phyloP scores from a whole-genome alignment of 2,797 vertebrate genomes.

The Tinamus major region DNA sequence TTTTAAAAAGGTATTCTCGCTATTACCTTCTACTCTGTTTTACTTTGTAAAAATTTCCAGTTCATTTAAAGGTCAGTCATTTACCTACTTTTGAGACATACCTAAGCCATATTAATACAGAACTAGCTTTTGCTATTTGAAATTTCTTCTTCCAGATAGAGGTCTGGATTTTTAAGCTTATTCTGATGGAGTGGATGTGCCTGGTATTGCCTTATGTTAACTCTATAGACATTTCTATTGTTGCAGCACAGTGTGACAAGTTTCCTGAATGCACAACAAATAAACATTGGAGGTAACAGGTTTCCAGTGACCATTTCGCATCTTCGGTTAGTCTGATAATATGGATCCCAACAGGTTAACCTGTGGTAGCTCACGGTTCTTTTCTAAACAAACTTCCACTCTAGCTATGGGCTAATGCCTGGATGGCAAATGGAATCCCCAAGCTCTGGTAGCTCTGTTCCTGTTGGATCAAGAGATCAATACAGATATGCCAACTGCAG shows the following conservation, averaged over 20 bases:
- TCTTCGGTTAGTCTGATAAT: not conserved
- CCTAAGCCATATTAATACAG: not conserved
- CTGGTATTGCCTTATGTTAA: not conserved
- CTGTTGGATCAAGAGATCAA: not conserved
- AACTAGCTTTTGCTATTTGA: not conserved
- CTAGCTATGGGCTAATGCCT: not conserved
- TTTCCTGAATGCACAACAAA: not conserved
- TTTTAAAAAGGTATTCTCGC: not conserved
- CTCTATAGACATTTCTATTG: rapidly evolving
- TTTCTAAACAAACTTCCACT: not conserved
- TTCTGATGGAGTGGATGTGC: not conserved
- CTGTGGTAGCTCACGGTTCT: not conserved
- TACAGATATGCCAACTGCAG: not conserved
- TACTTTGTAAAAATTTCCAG: not conserved
- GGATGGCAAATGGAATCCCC: not conserved
- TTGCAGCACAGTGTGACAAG: not conserved
- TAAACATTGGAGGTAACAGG: not conserved
- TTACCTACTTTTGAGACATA: not conserved
- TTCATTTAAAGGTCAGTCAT: not conserved
- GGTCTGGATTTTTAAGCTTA: not conserved
- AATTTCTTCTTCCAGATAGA: not conserved
- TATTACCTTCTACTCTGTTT: not conserved
- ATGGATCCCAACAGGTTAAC: not conserved
- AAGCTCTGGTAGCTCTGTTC: not conserved
- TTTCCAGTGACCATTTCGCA: not conserved